Evolutionary conservation across 2,113 vertebrate species (phyloP), one percentile per base, ranked within the genome.

Genomic region (Phalacrocorax carbo): DNA sequence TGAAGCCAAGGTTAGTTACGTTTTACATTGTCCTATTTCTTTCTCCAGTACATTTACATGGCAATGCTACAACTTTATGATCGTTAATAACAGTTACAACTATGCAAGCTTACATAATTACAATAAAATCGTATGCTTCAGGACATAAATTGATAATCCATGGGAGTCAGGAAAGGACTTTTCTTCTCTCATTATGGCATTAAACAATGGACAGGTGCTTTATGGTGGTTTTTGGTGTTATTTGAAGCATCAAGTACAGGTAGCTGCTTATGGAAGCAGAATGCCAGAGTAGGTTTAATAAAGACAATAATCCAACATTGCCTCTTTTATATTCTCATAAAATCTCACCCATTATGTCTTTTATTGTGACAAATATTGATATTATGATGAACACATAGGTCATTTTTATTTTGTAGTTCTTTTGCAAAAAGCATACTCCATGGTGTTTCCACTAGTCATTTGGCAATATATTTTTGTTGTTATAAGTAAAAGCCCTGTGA

Each of bases 1-100:
- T 82, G 86, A 94, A 91, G 86, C 87, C 89, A 89, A 89, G 94
- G 78, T 85, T 95, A 94, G 93, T 93, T 97, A 90, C 36, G 3
- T 82, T 79, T 94, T 82, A 89, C 77, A 44, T 89, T 68, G 49
- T 87, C 42, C n/a, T 79, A 3, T 84, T 94, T 81, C 66, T 84
- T 94, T 94, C 77, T 95, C 25, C 49, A 61, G 13, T 82, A 85
- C 17, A 76, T 87, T 86, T 94, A 95, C 86, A 95, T 73, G 34
- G 26, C 19, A 89, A 91, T 91, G 36, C 20, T 87, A 93, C 81
- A 89, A 82, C 36, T 91, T 93, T 84, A 82, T 65, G 69, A 77
- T 82, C 83, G 82, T 95, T 95, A 91, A 77, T 94, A 97, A 91
- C 54, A 91, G 58, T 70, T 94, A 91, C 57, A 86, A 91, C 62